Conservation (phyloP, 37 sponge, comb jelly and placozoan species). For the Mnemiopsis leidyi region DNA sequence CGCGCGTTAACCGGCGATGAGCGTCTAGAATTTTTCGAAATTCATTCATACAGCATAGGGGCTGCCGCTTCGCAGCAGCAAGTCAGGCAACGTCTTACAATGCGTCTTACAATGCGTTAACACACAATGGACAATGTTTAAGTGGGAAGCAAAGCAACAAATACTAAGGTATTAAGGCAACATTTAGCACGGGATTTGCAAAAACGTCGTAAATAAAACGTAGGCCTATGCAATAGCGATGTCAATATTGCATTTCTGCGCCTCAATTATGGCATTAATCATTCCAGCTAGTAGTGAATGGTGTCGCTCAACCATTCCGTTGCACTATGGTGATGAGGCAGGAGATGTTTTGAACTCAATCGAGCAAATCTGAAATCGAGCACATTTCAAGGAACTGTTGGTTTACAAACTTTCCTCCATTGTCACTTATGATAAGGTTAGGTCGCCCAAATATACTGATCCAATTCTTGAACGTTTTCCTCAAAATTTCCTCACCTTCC, state of each 20-base stretch:
- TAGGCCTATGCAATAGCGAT: neutral
- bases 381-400: neutral
- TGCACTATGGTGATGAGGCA: neutral
- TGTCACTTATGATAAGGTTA: neutral
- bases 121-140: no score
- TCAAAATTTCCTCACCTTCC: neutral
- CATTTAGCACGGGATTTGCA: no score
- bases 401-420: slow-evolving; percentile 15
- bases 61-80: no score
- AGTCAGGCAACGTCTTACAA: no score
- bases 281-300: neutral
- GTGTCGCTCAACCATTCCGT: neutral
- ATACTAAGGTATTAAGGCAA: no score
- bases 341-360: neutral
- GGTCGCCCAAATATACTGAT: neutral
- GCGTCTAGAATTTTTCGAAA: no score
- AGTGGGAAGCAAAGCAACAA: no score
- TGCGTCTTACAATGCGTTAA: no score
- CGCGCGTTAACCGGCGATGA: no score
- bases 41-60: no score
- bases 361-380: neutral
- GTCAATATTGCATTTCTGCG: neutral
- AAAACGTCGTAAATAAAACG: no score
- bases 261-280: neutral
- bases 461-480: neutral